Percentiles rank a stretch among this genome's conserved stretches.
Conservation (phyloP, 2,113 vertebrate species). For the Odocoileus hemionus region DNA sequence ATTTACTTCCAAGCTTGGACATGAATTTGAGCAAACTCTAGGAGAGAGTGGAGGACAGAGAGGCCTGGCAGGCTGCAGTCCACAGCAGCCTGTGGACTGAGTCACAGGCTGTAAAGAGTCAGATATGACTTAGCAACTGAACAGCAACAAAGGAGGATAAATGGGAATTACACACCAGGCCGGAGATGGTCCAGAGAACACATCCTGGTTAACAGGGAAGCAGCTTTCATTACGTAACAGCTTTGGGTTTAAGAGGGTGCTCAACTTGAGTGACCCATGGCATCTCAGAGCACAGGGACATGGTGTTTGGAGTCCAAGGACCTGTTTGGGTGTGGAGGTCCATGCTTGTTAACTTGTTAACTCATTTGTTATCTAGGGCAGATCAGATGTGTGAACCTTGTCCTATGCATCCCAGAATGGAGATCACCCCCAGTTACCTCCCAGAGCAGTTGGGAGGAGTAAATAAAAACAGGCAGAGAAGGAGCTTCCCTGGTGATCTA, state of each 20-base stretch:
- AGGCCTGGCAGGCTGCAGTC: background rate
- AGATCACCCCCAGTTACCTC: background rate
- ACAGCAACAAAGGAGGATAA: background rate
- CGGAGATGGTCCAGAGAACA: background rate
- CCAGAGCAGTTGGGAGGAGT: background rate
- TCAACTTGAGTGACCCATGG: background rate
- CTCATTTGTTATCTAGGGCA: background rate
- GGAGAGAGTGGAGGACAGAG: background rate
- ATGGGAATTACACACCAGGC: background rate
- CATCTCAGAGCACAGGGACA: background rate
- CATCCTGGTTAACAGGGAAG: background rate
- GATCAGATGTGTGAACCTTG: background rate
- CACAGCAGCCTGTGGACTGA: background rate
- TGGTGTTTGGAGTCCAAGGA: background rate
- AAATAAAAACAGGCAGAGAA: background rate
- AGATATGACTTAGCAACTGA: background rate
- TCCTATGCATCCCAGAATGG: background rate
- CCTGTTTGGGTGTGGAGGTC: background rate
- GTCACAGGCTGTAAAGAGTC: background rate
- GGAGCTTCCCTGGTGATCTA: background rate
- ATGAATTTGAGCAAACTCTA: background rate
- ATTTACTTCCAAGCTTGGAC: background rate
- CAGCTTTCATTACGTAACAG: background rate
- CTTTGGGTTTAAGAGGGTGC: background rate
- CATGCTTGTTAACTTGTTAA: background rate